Conservation (phyloP, 2,888 invertebrate species). For the Drosophila ochracea region DNA sequence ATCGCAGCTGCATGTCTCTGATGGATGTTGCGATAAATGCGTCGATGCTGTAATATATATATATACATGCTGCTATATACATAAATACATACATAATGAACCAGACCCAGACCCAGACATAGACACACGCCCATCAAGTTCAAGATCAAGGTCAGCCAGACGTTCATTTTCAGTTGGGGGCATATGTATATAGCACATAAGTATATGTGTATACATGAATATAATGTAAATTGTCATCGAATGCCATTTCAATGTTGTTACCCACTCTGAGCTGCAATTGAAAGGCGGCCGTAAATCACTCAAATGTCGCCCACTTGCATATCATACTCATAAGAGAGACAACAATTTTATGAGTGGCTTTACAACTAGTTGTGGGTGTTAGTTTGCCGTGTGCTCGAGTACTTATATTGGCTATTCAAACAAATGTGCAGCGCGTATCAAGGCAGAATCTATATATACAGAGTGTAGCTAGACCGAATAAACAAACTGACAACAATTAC, state of each 20-base stretch:
- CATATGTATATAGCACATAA: background rate
- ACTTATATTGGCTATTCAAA: slow-evolving; percentile 64
- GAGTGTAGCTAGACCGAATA: background rate
- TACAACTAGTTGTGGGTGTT: slow-evolving; percentile 60
- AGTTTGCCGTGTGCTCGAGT: slow-evolving; percentile 35
- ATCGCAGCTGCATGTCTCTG: slow-evolving; percentile 38
- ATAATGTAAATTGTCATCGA: slow-evolving; percentile 50
- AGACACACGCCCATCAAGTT: slow-evolving; percentile 58
- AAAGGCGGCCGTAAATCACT: slow-evolving; percentile 70
- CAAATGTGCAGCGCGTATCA: slow-evolving; percentile 48
- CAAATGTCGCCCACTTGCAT: slow-evolving; percentile 68
- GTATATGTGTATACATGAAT: background rate
- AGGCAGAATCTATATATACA: background rate
- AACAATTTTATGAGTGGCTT: slow-evolving; percentile 52
- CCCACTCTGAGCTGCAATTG: slow-evolving; percentile 65
- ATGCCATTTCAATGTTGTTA: slow-evolving; percentile 70
- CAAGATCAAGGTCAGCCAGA: slow-evolving; percentile 70
- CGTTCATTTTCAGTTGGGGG: slow-evolving; percentile 5
- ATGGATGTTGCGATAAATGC: slow-evolving; percentile 13
- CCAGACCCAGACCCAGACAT: slow-evolving; percentile 24
- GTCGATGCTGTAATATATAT: slow-evolving; percentile 41
- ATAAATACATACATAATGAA: slow-evolving; percentile 16
- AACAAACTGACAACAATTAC: slow-evolving; percentile 42
- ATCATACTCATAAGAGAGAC: background rate
- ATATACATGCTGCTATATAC: slow-evolving; percentile 53